Evolutionary conservation across 2,888 invertebrate genomes (phyloP), one percentile per base, ranked within the genome.

Genomic region (Caenorhabditis sinica): DNA sequence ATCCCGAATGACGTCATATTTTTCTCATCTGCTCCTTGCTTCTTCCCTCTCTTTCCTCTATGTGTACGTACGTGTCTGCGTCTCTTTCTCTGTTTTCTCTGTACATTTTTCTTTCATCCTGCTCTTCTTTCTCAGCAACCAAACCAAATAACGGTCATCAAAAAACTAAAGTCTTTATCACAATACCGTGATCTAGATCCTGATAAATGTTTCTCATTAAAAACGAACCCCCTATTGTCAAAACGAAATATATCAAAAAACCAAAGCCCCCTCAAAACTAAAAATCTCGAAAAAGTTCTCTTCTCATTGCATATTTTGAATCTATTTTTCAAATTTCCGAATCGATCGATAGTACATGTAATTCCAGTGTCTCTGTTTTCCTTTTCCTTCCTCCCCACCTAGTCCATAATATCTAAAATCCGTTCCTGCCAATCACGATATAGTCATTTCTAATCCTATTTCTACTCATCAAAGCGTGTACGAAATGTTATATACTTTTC

Each of bases 301-400:
- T 15, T 28, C 45, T 5, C 45, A 0, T 49, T 36, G 66, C 75
- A 75, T 75, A 65, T 74, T 74, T 74, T 40, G 61, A 45, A n/a
- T 40, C 23, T n/a, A 6, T 73, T 23, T 74, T 15, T 40, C 13
- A 23, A 13, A 15, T 20, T 49, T 28, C 76, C 68, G 40, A 79
- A 79, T 71, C 79, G 72, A 79, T 79, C 79, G 72, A 79, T 79
- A 79, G 69, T 79, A 79, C 79, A 79, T 79, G 79, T 79, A 79
- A 79, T 51, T 61, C 69, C 60, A 77, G 71, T 61, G 69, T 77
- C 77, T 69, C 76, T 25, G 45, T 17, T 33, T 28, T 28, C 13
- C 13, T 28, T 56, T n/a, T n/a, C n/a, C n/a, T n/a, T n/a, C n/a
- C 56, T 28, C 56, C 45, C 33, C 66, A 9, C 20, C 72, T 72